Evolutionary conservation across 2,888 invertebrate genomes (phyloP).

Genomic region (Leptarthrus brevirostris): DNA sequence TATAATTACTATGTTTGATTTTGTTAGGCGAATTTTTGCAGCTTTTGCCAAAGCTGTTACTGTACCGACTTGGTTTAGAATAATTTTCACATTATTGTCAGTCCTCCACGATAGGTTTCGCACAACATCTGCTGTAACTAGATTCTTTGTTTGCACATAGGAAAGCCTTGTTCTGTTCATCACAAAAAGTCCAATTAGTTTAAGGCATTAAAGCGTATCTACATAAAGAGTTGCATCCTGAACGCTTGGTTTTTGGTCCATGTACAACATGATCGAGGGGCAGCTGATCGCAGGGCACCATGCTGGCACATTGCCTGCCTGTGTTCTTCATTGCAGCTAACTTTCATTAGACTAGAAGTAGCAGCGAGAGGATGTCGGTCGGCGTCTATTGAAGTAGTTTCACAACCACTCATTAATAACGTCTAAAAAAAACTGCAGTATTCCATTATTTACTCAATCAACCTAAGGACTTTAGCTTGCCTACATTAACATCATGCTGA

Average conservation of each 20-base stretch:
- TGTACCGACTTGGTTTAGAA: conserved; percentile 89
- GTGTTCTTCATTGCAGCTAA: conserved; percentile 97
- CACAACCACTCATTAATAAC: conserved; percentile 71
- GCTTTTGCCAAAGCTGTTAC: conserved; percentile 90
- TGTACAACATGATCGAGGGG: conserved; percentile 92
- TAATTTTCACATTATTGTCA: conserved; percentile 90
- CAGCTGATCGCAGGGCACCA: conserved; percentile 93
- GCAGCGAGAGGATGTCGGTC: conserved; percentile 90
- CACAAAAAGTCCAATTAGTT: conserved; percentile 97
- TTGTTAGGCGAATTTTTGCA: conserved; percentile 70
- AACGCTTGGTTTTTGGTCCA: conserved; percentile 82
- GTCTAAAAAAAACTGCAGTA: conserved; percentile 81
- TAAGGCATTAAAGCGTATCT: conserved; percentile 98
- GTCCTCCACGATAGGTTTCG: conserved; percentile 98
- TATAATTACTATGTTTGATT: conserved; percentile 63
- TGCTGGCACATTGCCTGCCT: conserved; percentile 96
- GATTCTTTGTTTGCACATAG: conserved; percentile 93
- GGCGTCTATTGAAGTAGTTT: conserved; percentile 74
- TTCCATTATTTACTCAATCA: conserved; percentile 89
- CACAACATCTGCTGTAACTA: conserved; percentile 94
- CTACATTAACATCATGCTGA: conserved; percentile 92
- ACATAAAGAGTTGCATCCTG: conserved; percentile 84
- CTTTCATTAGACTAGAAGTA: conserved; percentile 93
- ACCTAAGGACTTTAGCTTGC: conserved; percentile 88
- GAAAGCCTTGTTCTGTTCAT: conserved; percentile 94